These are phyloP conservation scores for Herminia tarsipennalis DNA, from an alignment of 2,888 invertebrate species.

Conservation along the genomic window DNA sequence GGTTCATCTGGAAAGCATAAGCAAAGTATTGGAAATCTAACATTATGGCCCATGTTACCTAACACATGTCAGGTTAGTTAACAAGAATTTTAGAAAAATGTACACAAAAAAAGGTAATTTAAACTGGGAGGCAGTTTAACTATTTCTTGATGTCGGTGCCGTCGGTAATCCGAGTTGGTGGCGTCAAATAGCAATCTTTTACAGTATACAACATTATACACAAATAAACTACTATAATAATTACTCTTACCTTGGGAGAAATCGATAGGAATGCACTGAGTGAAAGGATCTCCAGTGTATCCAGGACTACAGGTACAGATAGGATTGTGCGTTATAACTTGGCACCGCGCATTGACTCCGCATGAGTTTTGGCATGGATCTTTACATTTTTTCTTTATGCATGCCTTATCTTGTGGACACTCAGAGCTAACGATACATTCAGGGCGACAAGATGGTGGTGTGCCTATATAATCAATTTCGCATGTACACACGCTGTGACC, in stretches of 20 bases:
- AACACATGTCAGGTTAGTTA: too few species aligned
- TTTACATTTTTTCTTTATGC: conserved; percentile 91
- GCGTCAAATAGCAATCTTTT: too few species aligned
- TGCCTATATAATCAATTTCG: conserved; percentile 90
- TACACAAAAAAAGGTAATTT: too few species aligned
- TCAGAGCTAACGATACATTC: conserved; percentile 94
- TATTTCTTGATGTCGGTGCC: too few species aligned
- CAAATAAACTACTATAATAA: not conserved
- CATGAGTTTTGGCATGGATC: conserved; percentile 94
- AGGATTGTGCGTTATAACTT: conserved; percentile 94
- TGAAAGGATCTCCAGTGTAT: conserved; percentile 93
- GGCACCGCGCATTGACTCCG: conserved; percentile 92
- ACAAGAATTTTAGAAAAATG: too few species aligned
- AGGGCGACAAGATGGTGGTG: conserved; percentile 92
- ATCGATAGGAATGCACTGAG: conserved; percentile 86
- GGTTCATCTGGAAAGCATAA: conserved; percentile 42
- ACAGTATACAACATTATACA: too few species aligned
- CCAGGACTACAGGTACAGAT: conserved; percentile 93
- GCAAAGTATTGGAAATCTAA: too few species aligned
- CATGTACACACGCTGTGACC: conserved; percentile 94
- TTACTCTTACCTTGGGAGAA: conserved; percentile 77
- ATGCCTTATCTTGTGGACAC: conserved; percentile 92
- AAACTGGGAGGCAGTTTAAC: too few species aligned
- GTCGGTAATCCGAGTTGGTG: too few species aligned
- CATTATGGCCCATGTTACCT: too few species aligned